Base-by-base conservation (phyloP, 2,888 invertebrate genomes). In the Poecilus cupreus region DNA sequence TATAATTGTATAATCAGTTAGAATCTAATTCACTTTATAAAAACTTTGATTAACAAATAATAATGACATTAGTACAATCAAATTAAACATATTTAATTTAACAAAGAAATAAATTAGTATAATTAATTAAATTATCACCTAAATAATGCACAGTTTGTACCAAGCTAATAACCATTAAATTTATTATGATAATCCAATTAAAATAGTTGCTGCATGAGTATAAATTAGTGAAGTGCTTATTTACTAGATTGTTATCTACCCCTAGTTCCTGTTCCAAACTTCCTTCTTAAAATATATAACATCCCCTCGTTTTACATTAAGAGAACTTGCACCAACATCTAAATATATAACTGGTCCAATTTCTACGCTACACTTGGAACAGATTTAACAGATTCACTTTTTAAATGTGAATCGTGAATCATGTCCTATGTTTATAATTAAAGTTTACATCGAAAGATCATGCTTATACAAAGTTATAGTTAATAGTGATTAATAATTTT, bases 331-430 rank as follows among this genome's bases (percentile, higher is more conserved):
- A 68, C 64, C 8, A 18, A 37, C 13, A 37, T 68, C 64, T 68
- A 68, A 68, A 68, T 68, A 16, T 68, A 68, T n/a, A 68, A 68
- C 39, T 68, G 64, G 37, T 68, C 18, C 64, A 68, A 26, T 54
- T 54, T 54, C 5, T 32, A 54, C 18, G 20, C 60, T 60, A 3
- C 24, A 57, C 24, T 22, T 60, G 24, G 26, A 60, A n/a, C 13
- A 26, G 26, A 26, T 8, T 43, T 43, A 32, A 46, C 13, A 13
- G 46, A 13, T 46, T 51, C 16, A 46, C 13, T 0, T 46, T 46
- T 8, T 4, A 57, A 57, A 22, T 22, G 24, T 24, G 2, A 11
- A 51, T 3, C 18, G 24, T 68, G 64, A 68, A 68, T 68, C 64
- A 68, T 11, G 18, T 13, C 24, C 13, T 24, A 24, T 60, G 37